These are phyloP conservation scores for Cirrhinus molitorella DNA, from an alignment of 2,797 vertebrate genomes.

Conservation along the genomic window DNA sequence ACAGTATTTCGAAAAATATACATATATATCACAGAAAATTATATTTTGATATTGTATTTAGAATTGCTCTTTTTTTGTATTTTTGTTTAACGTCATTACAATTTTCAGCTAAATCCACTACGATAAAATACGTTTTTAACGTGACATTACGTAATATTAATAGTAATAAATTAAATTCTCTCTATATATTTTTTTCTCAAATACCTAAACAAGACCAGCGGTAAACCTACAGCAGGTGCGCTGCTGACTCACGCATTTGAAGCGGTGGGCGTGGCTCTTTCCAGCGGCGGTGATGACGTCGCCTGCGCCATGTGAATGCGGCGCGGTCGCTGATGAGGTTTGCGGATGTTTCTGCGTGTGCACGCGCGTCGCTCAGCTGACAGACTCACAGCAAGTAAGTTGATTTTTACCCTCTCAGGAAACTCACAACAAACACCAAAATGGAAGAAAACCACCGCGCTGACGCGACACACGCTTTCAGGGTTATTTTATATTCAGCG, in stretches of 20 bases:
- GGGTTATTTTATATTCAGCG: neutral
- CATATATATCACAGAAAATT: too few species aligned
- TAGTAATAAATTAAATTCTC: too few species aligned
- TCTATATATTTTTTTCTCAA: too few species aligned
- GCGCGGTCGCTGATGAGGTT: slow-evolving; percentile 44
- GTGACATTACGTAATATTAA: neutral
- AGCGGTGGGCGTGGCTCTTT: slow-evolving; percentile 23
- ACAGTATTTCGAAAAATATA: too few species aligned
- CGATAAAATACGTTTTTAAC: neutral
- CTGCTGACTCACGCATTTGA: neutral
- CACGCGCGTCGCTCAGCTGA: slow-evolving; percentile 69
- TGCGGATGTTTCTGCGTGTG: slow-evolving; percentile 53
- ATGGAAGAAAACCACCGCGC: neutral
- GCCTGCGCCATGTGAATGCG: slow-evolving; percentile 42
- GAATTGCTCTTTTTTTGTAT: neutral
- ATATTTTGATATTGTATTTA: too few species aligned
- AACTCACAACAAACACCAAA: slow-evolving; percentile 23
- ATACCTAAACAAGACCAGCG: too few species aligned
- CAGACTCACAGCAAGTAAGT: slow-evolving; percentile 78
- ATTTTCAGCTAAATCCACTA: neutral
- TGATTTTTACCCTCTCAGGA: slow-evolving; percentile 49
- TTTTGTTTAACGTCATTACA: neutral
- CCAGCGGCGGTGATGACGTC: slow-evolving; percentile 41
- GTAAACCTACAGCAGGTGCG: slow-evolving; percentile 1
- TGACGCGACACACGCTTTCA: neutral